These are phyloP conservation scores for Montipora cactus DNA, from an alignment of 64 coral and sea anemone genomes.

Conservation along the genomic window DNA sequence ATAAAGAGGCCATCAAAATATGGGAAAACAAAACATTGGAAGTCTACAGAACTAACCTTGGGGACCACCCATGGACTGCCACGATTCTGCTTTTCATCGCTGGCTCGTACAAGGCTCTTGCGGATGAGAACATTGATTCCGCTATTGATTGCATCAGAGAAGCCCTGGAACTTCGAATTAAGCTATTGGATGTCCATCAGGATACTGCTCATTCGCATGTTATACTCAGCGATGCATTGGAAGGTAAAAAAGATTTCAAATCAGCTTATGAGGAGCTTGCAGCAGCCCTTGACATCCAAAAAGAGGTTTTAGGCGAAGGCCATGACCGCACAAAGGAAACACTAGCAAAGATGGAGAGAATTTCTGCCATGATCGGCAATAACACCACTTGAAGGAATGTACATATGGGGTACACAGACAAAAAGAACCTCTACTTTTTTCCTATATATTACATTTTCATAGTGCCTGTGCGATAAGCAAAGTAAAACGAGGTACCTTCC, in stretches of 20 bases:
- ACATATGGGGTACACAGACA: no score
- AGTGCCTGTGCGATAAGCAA: no score
- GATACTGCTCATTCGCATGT: slow-evolving; percentile 52
- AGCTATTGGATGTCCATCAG: slow-evolving; percentile 13
- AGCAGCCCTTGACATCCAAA: background rate
- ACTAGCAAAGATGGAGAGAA: background rate
- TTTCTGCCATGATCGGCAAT: background rate
- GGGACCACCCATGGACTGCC: slow-evolving; percentile 71
- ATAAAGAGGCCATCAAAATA: slow-evolving; percentile 28
- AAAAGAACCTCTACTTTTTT: no score
- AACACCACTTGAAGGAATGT: background rate
- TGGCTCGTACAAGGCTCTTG: slow-evolving; percentile 28
- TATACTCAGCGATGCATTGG: slow-evolving; percentile 6
- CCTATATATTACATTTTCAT: no score
- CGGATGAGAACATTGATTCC: background rate
- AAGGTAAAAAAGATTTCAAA: slow-evolving; percentile 7
- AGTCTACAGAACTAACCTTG: slow-evolving; percentile 42
- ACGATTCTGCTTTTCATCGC: slow-evolving; percentile 19
- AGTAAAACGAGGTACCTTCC: no score
- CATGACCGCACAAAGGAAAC: background rate
- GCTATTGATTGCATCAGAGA: background rate
- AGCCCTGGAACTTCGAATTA: slow-evolving; percentile 13
- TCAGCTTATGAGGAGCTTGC: background rate
- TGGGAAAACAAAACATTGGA: background rate
- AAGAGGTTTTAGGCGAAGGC: background rate